Conservation (phyloP, 2,888 invertebrate genomes). For the Ophion ventricosus region DNA sequence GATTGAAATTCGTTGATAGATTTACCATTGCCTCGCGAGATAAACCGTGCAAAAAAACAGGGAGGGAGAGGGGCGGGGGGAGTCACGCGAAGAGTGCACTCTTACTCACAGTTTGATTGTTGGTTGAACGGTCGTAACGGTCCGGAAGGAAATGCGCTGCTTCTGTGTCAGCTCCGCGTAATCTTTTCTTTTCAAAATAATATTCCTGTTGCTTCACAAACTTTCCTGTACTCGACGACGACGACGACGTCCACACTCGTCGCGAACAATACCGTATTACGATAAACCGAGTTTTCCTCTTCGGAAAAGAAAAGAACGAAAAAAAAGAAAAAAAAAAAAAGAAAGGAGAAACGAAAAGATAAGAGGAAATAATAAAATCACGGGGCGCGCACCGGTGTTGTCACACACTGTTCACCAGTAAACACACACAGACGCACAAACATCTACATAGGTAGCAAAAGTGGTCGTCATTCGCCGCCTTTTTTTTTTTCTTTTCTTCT, state of each 20-base stretch:
- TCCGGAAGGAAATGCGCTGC: slow-evolving; percentile 24
- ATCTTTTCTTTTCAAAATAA: slow-evolving; percentile 33
- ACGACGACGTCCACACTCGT: slow-evolving; percentile 14
- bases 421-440: slow-evolving; percentile 26
- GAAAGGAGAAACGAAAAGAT: slow-evolving; percentile 14
- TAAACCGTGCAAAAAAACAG: neutral
- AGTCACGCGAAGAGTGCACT: neutral
- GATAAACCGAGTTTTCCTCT: slow-evolving; percentile 27
- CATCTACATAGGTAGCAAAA: slow-evolving; percentile 25
- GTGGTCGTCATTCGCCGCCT: slow-evolving; percentile 19
- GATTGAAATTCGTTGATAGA: neutral
- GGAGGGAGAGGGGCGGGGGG: neutral
- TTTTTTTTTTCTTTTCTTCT: neutral
- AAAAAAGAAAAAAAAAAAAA: slow-evolving; percentile 16
- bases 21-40: neutral
- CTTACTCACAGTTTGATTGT: slow-evolving; percentile 50
- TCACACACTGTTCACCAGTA: slow-evolving; percentile 47
- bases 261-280: slow-evolving; percentile 4
- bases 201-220: slow-evolving; percentile 37
- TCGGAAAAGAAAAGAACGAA: slow-evolving; percentile 8
- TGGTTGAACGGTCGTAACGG: slow-evolving; percentile 33
- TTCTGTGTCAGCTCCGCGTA: neutral
- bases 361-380: slow-evolving; percentile 18
- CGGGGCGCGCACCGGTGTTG: slow-evolving; percentile 46
- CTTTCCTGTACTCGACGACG: neutral